Conservation (phyloP, 92 coral and sea anemone genomes). For the Isaurus tuberculatus region DNA sequence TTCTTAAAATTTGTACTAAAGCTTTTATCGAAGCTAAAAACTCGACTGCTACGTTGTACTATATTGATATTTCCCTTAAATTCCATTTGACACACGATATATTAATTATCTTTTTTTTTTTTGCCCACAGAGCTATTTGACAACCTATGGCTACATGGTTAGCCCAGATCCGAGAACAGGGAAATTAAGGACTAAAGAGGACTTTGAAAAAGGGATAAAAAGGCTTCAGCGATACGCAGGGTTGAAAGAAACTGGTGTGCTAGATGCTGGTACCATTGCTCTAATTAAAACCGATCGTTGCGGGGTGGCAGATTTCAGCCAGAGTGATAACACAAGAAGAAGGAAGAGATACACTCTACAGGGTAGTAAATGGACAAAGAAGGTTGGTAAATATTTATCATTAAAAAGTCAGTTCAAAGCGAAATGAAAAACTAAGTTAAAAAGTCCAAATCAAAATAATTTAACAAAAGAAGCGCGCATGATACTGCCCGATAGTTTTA, state of each 20-base stretch:
- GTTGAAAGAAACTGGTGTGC: slow-evolving; percentile 58
- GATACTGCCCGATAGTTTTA: no score
- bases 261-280: slow-evolving; percentile 43
- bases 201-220: slow-evolving; percentile 49
- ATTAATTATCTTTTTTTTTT: no score
- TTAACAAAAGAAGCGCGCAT: no score
- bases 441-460: no score
- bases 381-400: no score
- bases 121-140: slow-evolving; percentile 44
- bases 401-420: no score
- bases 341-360: slow-evolving; percentile 63
- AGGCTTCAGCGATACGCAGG: slow-evolving; percentile 64
- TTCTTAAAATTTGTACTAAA: neutral
- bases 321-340: slow-evolving; percentile 46
- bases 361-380: slow-evolving; percentile 59
- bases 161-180: slow-evolving; percentile 48
- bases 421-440: no score
- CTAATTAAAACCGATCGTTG: slow-evolving; percentile 60
- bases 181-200: slow-evolving; percentile 31
- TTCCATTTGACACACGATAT: neutral
- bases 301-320: slow-evolving; percentile 62
- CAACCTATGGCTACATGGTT: slow-evolving; percentile 54
- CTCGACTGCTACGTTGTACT: neutral
- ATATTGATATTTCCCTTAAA: neutral
- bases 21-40: neutral